phyloP scores from a whole-genome alignment of 2,888 invertebrate species.

The Lumbricus terrestris region DNA sequence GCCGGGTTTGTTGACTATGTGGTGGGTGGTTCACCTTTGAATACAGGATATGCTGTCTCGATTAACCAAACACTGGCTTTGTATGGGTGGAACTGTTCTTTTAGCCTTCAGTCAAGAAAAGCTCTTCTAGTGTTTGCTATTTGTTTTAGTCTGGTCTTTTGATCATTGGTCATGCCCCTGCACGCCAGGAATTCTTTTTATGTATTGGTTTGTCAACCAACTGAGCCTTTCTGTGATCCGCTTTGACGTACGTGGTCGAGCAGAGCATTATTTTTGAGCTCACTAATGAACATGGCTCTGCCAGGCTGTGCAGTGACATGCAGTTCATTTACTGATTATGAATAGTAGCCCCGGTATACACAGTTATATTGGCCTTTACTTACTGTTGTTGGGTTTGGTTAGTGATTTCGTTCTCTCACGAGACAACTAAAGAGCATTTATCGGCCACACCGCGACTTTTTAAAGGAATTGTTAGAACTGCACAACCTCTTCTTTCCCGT shows the following conservation, averaged over 20 bases:
- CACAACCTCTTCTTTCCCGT: too few relatives aligned
- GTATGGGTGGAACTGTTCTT: neutral
- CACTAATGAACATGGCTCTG: neutral
- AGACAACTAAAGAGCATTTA: neutral
- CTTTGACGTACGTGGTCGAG: neutral
- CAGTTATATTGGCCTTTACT: neutral
- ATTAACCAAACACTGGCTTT: neutral
- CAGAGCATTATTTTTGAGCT: neutral
- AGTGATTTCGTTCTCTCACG: neutral
- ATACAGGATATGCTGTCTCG: neutral
- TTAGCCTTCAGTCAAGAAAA: neutral
- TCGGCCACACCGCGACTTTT: too few relatives aligned
- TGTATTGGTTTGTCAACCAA: neutral
- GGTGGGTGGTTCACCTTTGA: neutral
- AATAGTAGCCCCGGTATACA: neutral
- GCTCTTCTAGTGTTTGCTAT: neutral
- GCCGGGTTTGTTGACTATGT: neutral
- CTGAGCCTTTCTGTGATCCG: neutral
- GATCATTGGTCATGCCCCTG: neutral
- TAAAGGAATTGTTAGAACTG: too few relatives aligned
- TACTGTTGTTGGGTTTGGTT: too few relatives aligned
- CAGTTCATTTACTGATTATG: neutral
- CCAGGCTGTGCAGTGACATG: neutral
- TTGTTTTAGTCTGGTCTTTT: slow-evolving; percentile 3
- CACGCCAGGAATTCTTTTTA: neutral